phyloP scores from a whole-genome alignment of 2,113 vertebrate genomes.

The Thymallus thymallus region DNA sequence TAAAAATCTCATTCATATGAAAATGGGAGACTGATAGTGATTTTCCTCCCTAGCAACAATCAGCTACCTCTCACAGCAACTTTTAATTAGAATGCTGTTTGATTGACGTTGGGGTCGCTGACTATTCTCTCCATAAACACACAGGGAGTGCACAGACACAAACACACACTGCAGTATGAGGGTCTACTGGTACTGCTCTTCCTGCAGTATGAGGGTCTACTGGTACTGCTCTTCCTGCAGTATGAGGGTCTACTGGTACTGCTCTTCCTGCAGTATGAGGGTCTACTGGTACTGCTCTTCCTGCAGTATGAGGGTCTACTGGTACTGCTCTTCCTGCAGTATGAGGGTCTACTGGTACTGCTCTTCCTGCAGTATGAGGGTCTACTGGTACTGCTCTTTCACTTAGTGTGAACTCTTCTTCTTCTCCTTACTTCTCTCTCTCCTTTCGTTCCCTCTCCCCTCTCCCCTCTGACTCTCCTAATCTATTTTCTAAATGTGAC shows the following conservation, averaged over 20 bases:
- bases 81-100: slow-evolving; percentile 83
- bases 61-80: slow-evolving; percentile 80
- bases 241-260: neutral
- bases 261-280: neutral
- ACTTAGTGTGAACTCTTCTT: neutral
- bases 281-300: neutral
- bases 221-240: neutral
- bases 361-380: neutral
- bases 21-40: slow-evolving; percentile 84
- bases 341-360: neutral
- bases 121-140: slow-evolving; percentile 14
- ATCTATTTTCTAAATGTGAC: slow-evolving; percentile 30
- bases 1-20: slow-evolving; percentile 88
- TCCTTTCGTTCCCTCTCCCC: too few species aligned
- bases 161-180: slow-evolving; percentile 2
- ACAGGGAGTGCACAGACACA: neutral
- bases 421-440: neutral
- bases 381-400: neutral
- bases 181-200: neutral
- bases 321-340: neutral
- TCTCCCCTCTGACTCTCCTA: neutral
- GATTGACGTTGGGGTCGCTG: slow-evolving; percentile 56
- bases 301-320: neutral
- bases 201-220: neutral
- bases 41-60: slow-evolving; percentile 74